Percentiles rank a stretch among this genome's conserved stretches.
Conservation (phyloP, 2,797 vertebrate genomes). For the Dendrocincla tyrannina region DNA sequence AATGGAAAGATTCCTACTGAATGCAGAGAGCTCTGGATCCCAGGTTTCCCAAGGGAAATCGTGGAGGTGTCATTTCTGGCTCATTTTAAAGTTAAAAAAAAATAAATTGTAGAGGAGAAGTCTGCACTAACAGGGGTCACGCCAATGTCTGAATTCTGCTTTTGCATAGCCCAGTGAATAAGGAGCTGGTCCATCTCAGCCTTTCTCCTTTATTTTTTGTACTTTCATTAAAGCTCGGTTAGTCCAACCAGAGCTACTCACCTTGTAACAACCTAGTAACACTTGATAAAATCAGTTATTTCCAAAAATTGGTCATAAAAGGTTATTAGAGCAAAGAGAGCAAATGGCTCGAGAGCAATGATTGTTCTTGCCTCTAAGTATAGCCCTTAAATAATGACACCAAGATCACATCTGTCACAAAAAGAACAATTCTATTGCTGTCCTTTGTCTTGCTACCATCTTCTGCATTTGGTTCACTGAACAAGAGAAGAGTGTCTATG, state of each 20-base stretch:
- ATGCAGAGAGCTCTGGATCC: constrained; percentile 20
- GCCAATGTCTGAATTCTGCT: background rate
- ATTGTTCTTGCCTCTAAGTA: background rate
- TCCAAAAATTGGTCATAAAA: background rate
- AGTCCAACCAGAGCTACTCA: background rate
- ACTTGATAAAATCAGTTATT: background rate
- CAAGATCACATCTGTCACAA: background rate
- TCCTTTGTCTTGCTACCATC: background rate
- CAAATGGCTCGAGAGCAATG: background rate
- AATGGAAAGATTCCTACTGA: constrained; percentile 43
- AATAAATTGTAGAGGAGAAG: background rate
- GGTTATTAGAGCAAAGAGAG: background rate
- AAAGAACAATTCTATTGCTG: background rate
- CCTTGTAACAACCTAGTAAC: background rate
- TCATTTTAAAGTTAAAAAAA: background rate
- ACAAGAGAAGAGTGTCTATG: background rate
- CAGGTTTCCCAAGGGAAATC: background rate
- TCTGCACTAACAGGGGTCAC: background rate
- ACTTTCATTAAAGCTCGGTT: background rate
- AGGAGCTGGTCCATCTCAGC: background rate
- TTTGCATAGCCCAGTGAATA: background rate
- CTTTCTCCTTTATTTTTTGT: background rate
- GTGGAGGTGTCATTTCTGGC: constrained; percentile 1
- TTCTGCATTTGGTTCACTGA: background rate
- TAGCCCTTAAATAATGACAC: background rate